phyloP scores from a whole-genome alignment of 2,113 vertebrate genomes.

The Lamprotornis superbus region DNA sequence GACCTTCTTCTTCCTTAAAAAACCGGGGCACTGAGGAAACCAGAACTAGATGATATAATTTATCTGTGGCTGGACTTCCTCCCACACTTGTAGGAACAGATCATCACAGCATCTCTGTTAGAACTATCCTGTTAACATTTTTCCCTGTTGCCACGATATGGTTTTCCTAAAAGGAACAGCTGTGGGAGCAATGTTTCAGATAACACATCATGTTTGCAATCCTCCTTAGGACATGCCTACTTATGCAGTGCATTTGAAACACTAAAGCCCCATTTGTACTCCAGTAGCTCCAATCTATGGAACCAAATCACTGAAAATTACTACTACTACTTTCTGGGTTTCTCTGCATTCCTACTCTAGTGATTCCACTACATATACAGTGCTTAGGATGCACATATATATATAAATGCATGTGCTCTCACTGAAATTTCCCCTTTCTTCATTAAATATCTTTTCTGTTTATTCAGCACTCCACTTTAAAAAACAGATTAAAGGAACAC shows the following conservation, averaged over 20 bases:
- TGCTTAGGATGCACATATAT: neutral
- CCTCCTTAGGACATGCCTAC: neutral
- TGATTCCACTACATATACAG: neutral
- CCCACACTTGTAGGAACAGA: neutral
- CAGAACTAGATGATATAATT: neutral
- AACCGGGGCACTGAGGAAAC: neutral
- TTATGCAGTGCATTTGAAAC: neutral
- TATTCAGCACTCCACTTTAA: neutral
- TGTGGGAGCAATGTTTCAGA: neutral
- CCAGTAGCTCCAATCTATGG: neutral
- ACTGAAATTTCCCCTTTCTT: neutral
- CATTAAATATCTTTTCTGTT: neutral
- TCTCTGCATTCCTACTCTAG: neutral
- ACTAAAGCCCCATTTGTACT: neutral
- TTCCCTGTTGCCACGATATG: neutral
- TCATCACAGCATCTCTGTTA: neutral
- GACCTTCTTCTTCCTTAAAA: neutral
- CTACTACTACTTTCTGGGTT: neutral
- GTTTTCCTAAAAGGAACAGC: neutral
- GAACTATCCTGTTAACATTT: neutral
- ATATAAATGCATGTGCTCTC: neutral
- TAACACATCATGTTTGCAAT: neutral
- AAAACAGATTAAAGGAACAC: neutral
- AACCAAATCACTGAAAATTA: neutral
- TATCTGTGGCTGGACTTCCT: neutral